These are phyloP conservation scores for Melanerpes formicivorus DNA, from an alignment of 2,113 vertebrate species.

Conservation along the genomic window DNA sequence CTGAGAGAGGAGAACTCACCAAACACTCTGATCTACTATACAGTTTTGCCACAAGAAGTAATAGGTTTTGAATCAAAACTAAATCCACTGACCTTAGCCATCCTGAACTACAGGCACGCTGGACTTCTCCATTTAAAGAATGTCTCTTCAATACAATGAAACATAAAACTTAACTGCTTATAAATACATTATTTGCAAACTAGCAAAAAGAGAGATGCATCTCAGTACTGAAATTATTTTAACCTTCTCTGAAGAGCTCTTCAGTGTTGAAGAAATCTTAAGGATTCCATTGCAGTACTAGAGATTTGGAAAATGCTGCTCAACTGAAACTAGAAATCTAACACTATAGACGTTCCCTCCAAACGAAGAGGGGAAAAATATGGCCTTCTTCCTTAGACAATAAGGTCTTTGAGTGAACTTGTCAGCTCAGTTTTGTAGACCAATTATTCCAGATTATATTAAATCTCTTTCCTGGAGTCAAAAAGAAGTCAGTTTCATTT, in stretches of 20 bases:
- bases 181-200: neutral
- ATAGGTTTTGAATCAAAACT: rapidly evolving
- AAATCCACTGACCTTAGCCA: neutral
- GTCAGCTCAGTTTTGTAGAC: neutral
- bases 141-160: neutral
- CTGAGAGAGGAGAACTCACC: neutral
- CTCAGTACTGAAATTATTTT: neutral
- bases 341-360: neutral
- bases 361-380: neutral
- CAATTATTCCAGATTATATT: neutral
- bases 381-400: neutral
- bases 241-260: neutral
- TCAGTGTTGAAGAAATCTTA: rapidly evolving
- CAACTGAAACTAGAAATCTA: neutral
- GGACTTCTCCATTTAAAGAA: neutral
- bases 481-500: neutral
- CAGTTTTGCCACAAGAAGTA: neutral
- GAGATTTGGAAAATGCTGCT: neutral
- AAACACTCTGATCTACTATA: neutral
- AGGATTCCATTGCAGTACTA: neutral
- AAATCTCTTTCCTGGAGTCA: neutral
- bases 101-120: neutral
- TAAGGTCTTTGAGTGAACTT: neutral
- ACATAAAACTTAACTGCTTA: neutral
- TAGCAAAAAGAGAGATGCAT: neutral